phyloP scores from a whole-genome alignment of 1,140 invertebrate species.

The Drosophila grimshawi region DNA sequence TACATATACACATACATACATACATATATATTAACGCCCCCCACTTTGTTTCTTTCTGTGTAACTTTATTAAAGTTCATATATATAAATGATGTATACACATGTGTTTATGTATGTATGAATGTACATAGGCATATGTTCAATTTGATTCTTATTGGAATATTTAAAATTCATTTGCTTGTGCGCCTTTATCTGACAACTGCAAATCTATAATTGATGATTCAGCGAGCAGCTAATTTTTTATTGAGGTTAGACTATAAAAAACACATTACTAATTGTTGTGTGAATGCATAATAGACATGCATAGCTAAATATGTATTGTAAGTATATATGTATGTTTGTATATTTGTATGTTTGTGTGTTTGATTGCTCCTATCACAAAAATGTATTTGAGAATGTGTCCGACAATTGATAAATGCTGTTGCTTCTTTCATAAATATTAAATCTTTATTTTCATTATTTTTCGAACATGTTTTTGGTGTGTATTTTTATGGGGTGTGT shows the following conservation, averaged over 20 bases:
- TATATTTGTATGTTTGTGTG: neutral
- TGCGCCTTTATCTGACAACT: no score
- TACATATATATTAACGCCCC: conserved; percentile 13
- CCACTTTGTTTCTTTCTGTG: neutral
- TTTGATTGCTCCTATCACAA: neutral
- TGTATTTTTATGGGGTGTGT: conserved; percentile 38
- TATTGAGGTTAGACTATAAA: neutral
- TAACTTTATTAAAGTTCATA: conserved; percentile 7
- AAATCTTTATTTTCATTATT: neutral
- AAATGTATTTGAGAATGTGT: neutral
- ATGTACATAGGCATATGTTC: no score
- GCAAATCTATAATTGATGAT: neutral
- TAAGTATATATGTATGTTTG: neutral
- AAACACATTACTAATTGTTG: no score
- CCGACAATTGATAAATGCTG: neutral
- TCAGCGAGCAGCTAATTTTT: neutral
- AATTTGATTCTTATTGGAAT: no score
- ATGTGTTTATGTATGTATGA: no score
- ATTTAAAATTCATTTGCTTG: no score
- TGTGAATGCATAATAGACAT: no score
- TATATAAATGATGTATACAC: no score
- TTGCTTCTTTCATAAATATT: neutral
- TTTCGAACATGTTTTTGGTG: conserved; percentile 1
- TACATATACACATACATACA: neutral
- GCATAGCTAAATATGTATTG: no score